phyloP scores from a whole-genome alignment of 2,113 vertebrate genomes.

The Gulo gulo region DNA sequence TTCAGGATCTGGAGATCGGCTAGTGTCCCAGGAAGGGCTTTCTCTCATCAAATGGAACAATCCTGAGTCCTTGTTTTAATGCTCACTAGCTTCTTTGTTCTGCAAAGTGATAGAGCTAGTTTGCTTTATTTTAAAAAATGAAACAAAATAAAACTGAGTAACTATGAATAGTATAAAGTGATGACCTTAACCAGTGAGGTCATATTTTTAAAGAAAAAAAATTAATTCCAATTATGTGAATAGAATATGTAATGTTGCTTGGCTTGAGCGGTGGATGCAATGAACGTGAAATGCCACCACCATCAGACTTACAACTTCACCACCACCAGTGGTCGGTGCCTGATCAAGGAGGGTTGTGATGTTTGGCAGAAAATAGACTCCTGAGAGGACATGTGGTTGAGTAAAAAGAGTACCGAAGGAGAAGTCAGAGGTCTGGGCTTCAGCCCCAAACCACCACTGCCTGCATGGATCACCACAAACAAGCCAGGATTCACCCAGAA shows the following conservation, averaged over 20 bases:
- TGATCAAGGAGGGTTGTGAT: background rate
- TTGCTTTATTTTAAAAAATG: slow-evolving; percentile 19
- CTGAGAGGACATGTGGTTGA: background rate
- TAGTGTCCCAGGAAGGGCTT: background rate
- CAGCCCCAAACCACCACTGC: background rate
- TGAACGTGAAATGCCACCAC: background rate
- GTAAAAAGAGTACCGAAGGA: background rate
- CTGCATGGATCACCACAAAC: background rate
- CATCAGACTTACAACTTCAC: background rate
- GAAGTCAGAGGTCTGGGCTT: background rate
- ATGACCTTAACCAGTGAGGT: background rate
- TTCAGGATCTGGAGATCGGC: background rate
- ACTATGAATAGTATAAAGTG: background rate
- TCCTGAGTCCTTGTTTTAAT: background rate
- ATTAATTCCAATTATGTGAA: background rate
- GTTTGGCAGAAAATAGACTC: background rate
- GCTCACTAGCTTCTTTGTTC: background rate
- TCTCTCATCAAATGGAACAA: background rate
- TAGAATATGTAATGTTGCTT: background rate
- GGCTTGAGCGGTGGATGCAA: background rate
- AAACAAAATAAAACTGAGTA: background rate
- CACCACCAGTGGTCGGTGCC: background rate
- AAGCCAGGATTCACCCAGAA: background rate
- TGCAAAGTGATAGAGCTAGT: background rate
- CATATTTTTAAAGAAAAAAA: background rate